These are phyloP conservation scores for Nestor notabilis DNA, from an alignment of 2,113 vertebrate species.

Conservation along the genomic window DNA sequence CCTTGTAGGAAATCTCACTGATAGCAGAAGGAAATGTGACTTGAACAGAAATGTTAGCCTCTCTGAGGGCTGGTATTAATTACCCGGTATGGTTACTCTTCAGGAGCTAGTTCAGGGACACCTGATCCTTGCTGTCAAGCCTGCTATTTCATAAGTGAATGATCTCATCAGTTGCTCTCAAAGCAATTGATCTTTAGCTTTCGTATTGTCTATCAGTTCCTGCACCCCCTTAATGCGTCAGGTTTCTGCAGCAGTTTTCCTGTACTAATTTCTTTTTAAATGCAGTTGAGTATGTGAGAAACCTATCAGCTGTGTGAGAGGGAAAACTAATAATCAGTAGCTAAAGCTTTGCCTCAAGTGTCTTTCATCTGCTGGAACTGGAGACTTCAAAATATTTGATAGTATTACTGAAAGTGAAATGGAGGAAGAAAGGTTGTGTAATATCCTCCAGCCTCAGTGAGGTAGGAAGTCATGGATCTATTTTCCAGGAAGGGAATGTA, in stretches of 20 bases:
- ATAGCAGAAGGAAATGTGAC: not conserved
- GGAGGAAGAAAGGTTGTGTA: not conserved
- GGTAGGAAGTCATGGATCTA: not conserved
- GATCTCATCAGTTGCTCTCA: constrained; percentile 13
- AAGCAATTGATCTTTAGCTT: constrained; percentile 4
- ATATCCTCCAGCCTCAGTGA: not conserved
- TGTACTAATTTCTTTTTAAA: not conserved
- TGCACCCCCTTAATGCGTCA: not conserved
- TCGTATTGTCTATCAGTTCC: not conserved
- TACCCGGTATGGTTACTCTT: constrained; percentile 7
- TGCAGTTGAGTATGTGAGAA: not conserved
- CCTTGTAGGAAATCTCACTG: not conserved
- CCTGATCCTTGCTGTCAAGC: constrained; percentile 6
- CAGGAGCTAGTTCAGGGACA: not conserved
- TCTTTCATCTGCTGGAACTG: not conserved
- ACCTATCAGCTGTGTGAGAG: not conserved
- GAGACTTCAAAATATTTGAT: not conserved
- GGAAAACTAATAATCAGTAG: not conserved
- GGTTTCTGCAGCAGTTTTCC: not conserved
- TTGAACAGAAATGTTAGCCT: not conserved
- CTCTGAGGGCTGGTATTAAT: constrained; percentile 30
- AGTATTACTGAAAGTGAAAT: not conserved
- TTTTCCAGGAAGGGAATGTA: not conserved
- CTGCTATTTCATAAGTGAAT: constrained; percentile 30
- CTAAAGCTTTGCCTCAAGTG: not conserved